Percentiles rank a stretch among this genome's conserved stretches.
These are phyloP conservation scores for Varroa destructor DNA, from an alignment of 1,140 invertebrate species.

Conservation along the genomic window DNA sequence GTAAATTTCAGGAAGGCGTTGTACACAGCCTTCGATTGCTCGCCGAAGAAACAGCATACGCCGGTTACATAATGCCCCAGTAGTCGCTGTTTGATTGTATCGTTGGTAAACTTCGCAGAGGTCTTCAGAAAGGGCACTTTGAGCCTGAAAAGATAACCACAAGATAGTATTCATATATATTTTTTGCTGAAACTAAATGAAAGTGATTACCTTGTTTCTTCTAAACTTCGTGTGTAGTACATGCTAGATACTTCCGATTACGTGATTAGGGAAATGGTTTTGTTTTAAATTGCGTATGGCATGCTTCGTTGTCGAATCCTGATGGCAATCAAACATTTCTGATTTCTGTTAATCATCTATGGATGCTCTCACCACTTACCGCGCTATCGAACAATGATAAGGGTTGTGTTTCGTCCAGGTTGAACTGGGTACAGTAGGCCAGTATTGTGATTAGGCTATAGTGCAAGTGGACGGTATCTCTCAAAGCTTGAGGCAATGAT, in stretches of 20 bases:
- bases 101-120: conserved; percentile 8
- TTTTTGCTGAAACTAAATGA: background rate
- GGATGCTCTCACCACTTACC: background rate
- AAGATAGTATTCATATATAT: conserved; percentile 10
- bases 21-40: conserved; percentile 22
- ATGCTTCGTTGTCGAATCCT: no score
- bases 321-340: no score
- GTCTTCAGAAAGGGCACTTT: conserved; percentile 12
- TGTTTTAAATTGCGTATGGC: no score
- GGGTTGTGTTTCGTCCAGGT: conserved; percentile 8
- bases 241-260: no score
- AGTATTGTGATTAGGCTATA: conserved; percentile 24
- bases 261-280: no score
- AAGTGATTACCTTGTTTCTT: background rate
- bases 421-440: conserved; percentile 18
- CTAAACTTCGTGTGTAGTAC: background rate
- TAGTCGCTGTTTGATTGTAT: background rate
- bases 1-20: background rate
- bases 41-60: background rate
- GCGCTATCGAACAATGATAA: conserved; percentile 20
- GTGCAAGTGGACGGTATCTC: conserved; percentile 17
- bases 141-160: conserved; percentile 3
- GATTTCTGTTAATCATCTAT: background rate
- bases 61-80: background rate
- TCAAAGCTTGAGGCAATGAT: conserved; percentile 7